Evolutionary conservation across 2,888 invertebrate species (phyloP).

Genomic region (Taphrorychus bicolor): DNA sequence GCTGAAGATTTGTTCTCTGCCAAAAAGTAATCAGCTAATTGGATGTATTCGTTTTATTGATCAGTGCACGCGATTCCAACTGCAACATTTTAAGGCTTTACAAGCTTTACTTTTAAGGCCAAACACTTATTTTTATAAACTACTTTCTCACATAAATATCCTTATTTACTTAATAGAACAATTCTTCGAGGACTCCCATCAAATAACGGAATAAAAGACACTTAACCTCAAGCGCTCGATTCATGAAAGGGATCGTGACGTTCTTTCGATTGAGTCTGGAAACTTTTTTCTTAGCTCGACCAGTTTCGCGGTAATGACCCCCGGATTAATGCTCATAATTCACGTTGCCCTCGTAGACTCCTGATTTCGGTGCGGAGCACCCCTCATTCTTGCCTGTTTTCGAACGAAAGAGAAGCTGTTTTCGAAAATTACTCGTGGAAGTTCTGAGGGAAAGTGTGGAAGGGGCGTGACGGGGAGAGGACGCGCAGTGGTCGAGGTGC

Average conservation of each 20-base stretch:
- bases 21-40: no score
- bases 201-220: neutral
- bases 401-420: slow-evolving; percentile 29
- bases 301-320: slow-evolving; percentile 15
- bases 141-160: no score
- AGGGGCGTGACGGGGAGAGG: slow-evolving; percentile 5
- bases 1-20: no score
- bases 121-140: no score
- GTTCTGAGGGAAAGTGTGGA: slow-evolving; percentile 16
- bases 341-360: slow-evolving; percentile 14
- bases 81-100: no score
- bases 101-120: no score
- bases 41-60: no score
- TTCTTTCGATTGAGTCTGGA: slow-evolving; percentile 12
- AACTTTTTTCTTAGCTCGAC: slow-evolving; percentile 18
- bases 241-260: no score
- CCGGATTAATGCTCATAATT: slow-evolving; percentile 23
- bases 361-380: slow-evolving; percentile 14
- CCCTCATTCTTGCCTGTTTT: slow-evolving; percentile 17
- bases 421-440: slow-evolving; percentile 30
- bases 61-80: no score
- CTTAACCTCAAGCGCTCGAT: neutral
- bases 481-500: neutral
- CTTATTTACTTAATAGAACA: no score
- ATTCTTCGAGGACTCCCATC: no score